Base-by-base conservation (phyloP, 1,140 invertebrate species). In the Pseudachorutes palmiensis region DNA sequence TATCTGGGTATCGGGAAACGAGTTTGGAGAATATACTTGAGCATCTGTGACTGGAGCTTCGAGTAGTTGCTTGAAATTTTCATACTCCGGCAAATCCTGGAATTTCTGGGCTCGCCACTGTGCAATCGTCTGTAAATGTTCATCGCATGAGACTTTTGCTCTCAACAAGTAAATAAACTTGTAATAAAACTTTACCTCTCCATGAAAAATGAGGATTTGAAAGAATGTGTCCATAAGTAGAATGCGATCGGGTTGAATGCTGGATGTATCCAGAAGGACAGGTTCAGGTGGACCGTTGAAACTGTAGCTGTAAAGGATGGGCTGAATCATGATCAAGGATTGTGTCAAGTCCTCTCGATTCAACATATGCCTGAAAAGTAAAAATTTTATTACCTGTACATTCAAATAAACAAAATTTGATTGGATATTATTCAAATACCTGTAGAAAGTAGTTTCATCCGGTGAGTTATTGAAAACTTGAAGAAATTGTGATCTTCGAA, bases 401-500 rank as follows among this genome's bases (percentile, higher is more conserved):
- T 31, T 45, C 36, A 19, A n/a, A n/a, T n/a, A n/a, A n/a, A n/a
- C n/a, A n/a, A n/a, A n/a, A n/a, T 45, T 12, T 45, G 36, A 12
- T 45, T 19, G 19, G 19, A 45, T 45, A 28, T 22, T 30, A 60
- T 29, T n/a, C 36, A 74, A 30, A 62, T 76, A 91, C 89, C 93
- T 88, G 78, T 99, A 99, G 81, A 97, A 99, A 65, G 94, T 95
- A 30, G 97, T 99, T 85, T 99, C 97, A 81, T 99, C 97, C 0
- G 97, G 97, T 61, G 94, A 98, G 82, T 99, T 99, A 80, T 99
- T 99, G 80, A 99, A 99, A n/a, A 99, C 97, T 85, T 99, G 97
- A 69, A 99, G 83, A 81, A 99, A 99, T 80, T 98, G 97, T 49
- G 97, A 99, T 70, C 97, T 84, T 68, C 97, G 83, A 71, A 99